Base-by-base conservation (phyloP, 1,140 invertebrate genomes). In the Pseudachorutes palmiensis region DNA sequence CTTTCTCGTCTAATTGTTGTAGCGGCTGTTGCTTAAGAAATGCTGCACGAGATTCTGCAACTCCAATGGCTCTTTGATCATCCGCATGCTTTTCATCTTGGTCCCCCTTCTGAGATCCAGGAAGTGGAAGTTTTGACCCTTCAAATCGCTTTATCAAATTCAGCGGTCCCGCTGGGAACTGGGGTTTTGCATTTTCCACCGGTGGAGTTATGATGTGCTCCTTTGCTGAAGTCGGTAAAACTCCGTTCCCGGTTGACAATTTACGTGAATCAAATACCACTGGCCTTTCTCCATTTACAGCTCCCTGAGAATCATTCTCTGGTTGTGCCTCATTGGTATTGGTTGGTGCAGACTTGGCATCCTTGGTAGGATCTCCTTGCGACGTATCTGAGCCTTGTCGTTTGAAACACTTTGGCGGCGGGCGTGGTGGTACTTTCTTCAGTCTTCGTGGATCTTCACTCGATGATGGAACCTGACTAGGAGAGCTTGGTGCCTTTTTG, bases 321-420 rank as follows among this genome's bases (percentile, higher is more conserved):
- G 29, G 9, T 32, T 61, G 9, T 62, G 57, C 26, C 30, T 58
- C 62, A 60, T 22, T 33, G 31, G 41, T 48, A 57, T 2, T 28
- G 26, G 32, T 28, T 31, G 62, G 12, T n/a, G n/a, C n/a, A n/a
- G n/a, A n/a, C n/a, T n/a, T n/a, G n/a, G n/a, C n/a, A n/a, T n/a
- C n/a, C n/a, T n/a, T n/a, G n/a, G n/a, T n/a, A n/a, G n/a, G n/a
- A n/a, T n/a, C n/a, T n/a, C n/a, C n/a, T n/a, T n/a, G n/a, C 14
- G 48, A 28, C 41, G 29, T 1, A 32, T 19, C 31, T 30, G 48
- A 41, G 2, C 64, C 62, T 2, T 69, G 67, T 28, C 71, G 68
- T 22, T 71, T 72, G 68, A 78, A 76, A 31, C 62, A 73, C 64
- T 79, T 79, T 0, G 78, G 78, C 32, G 77, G 78, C 1, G 77